A percentile compares a stretch with the other conserved stretches of the same genome.
These are phyloP conservation scores for Linyphia triangularis DNA, from an alignment of 2,888 invertebrate species.

Conservation along the genomic window DNA sequence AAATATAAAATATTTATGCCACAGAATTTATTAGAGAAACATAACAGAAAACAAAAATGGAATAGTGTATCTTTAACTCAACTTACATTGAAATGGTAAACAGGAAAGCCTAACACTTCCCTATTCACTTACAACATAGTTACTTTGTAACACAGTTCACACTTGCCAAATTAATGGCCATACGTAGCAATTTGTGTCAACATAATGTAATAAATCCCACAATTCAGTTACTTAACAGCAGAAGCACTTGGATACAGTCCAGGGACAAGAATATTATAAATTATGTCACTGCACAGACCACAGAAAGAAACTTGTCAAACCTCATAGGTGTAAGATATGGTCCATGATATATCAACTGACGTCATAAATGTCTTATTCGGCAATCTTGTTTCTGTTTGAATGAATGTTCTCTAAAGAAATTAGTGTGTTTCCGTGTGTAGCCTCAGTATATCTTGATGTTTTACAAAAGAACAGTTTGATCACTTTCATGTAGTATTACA, in stretches of 20 bases:
- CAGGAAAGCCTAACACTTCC: no score
- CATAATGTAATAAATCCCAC: background rate
- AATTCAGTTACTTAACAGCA: background rate
- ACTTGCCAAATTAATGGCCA: background rate
- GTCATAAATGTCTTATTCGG: background rate
- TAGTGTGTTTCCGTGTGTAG: background rate
- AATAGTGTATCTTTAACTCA: no score
- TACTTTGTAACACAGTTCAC: background rate
- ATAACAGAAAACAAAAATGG: no score
- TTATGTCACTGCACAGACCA: background rate
- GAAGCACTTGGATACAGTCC: background rate
- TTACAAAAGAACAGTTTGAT: background rate
- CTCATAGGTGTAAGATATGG: background rate
- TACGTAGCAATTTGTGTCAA: background rate
- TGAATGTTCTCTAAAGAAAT: background rate
- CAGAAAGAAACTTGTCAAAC: background rate
- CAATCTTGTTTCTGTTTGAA: background rate
- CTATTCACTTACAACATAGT: background rate
- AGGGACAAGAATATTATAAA: background rate
- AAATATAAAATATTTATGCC: no score
- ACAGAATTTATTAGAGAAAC: no score
- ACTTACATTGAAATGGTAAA: no score
- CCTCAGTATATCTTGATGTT: background rate
- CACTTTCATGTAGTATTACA: no score
- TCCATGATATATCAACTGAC: background rate